Evolutionary conservation across 2,888 invertebrate genomes (phyloP).

Genomic region (Scrobipalpa atriplicella): DNA sequence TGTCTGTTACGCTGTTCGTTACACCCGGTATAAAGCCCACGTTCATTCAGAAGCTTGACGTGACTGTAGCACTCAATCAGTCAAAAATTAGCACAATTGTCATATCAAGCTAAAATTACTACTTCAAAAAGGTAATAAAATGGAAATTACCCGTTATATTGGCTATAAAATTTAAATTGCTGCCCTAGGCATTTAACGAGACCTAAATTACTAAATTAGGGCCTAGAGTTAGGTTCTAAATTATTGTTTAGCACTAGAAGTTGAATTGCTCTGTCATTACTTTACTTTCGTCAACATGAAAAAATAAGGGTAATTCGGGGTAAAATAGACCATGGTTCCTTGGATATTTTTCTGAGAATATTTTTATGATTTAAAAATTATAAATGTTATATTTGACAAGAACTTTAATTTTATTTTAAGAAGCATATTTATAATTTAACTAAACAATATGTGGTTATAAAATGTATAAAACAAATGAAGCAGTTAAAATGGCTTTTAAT

Average conservation of each 20-base stretch:
- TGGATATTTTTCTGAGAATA: too few species aligned
- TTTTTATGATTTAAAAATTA: background rate
- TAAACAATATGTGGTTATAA: too few species aligned
- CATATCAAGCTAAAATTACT: slow-evolving; percentile 3
- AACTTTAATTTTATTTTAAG: too few species aligned
- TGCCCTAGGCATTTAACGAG: background rate
- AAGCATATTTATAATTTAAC: too few species aligned
- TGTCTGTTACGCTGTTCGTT: too few species aligned
- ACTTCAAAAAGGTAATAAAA: background rate
- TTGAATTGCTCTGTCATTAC: background rate
- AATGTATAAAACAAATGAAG: too few species aligned
- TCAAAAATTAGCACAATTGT: slow-evolving; percentile 17
- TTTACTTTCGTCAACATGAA: background rate
- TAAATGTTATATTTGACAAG: too few species aligned
- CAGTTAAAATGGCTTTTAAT: too few species aligned
- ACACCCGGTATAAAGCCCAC: too few species aligned
- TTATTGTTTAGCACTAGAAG: background rate
- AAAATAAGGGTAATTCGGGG: background rate
- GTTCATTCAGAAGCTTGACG: too few species aligned
- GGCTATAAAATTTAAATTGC: background rate
- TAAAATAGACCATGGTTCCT: background rate
- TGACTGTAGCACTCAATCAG: slow-evolving; percentile 1
- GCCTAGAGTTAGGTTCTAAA: background rate
- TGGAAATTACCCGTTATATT: background rate
- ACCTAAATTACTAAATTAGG: background rate